Conservation (phyloP, 2,113 vertebrate genomes). For the Periophthalmus modestus region DNA sequence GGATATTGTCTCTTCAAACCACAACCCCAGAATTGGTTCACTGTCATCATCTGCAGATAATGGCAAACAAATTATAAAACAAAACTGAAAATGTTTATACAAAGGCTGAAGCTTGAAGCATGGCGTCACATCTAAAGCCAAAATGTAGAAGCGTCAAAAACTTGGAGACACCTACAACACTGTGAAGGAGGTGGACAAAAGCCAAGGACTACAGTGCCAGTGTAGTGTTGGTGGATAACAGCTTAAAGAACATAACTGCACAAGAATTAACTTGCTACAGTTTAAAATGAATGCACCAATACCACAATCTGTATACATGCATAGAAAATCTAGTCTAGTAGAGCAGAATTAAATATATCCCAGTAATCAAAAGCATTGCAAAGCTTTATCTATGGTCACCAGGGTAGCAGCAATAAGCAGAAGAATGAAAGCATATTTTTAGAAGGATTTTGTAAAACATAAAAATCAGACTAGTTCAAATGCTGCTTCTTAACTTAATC, state of each 20-base stretch:
- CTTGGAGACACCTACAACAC: conserved; percentile 49
- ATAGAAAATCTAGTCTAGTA: not conserved
- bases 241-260: conserved; percentile 29
- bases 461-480: not conserved
- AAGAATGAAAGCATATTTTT: not conserved
- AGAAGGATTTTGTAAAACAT: not conserved
- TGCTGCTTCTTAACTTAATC: not conserved
- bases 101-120: not conserved
- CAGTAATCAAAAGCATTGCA: not conserved
- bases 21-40: conserved; percentile 96
- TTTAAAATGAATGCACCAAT: not conserved
- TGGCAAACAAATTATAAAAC: conserved; percentile 15
- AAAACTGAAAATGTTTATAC: not conserved
- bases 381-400: not conserved
- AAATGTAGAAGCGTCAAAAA: conserved; percentile 46
- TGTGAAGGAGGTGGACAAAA: conserved; percentile 50
- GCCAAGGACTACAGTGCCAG: conserved; percentile 34
- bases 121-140: conserved; percentile 32
- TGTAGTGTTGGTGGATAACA: conserved; percentile 38
- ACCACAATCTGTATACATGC: conserved; percentile 5
- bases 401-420: not conserved
- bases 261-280: not conserved
- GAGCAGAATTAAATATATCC: not conserved
- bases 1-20: conserved; percentile 99
- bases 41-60: conserved; percentile 90